A percentile compares a stretch with the other conserved stretches of the same genome.
phyloP scores from a whole-genome alignment of 2,113 vertebrate genomes.

The Percina caprodes region DNA sequence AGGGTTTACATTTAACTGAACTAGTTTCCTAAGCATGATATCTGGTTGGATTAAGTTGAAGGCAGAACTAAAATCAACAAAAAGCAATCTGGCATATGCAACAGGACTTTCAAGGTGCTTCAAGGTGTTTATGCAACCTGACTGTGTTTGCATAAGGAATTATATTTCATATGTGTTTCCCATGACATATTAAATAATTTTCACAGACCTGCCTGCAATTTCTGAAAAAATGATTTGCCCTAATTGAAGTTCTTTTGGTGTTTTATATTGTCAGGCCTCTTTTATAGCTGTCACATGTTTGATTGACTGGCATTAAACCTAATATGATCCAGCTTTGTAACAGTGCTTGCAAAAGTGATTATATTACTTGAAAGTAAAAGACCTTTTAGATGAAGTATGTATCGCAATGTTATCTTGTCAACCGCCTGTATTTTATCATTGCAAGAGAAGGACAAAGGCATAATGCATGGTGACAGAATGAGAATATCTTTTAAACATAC shows the following conservation, averaged over 20 bases:
- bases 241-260: not conserved
- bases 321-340: slow-evolving; percentile 28
- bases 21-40: no score
- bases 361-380: slow-evolving; percentile 26
- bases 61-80: no score
- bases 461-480: slow-evolving; percentile 33
- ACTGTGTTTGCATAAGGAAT: slow-evolving; percentile 5
- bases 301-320: slow-evolving; percentile 22
- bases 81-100: no score
- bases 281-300: slow-evolving; percentile 29
- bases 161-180: not conserved
- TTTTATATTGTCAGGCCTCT: slow-evolving; percentile 36
- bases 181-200: slow-evolving; percentile 6
- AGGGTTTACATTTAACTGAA: no score
- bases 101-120: no score
- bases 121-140: not conserved
- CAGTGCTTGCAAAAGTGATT: slow-evolving; percentile 18
- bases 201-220: slow-evolving; percentile 5
- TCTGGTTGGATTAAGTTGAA: no score
- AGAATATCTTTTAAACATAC: slow-evolving; percentile 13
- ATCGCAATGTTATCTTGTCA: slow-evolving; percentile 24
- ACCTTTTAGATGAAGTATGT: slow-evolving; percentile 32
- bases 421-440: slow-evolving; percentile 10
- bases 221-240: slow-evolving; percentile 13
- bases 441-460: slow-evolving; percentile 4